Conservation (phyloP, 1,140 invertebrate genomes). For the Saxidomus purpurata region DNA sequence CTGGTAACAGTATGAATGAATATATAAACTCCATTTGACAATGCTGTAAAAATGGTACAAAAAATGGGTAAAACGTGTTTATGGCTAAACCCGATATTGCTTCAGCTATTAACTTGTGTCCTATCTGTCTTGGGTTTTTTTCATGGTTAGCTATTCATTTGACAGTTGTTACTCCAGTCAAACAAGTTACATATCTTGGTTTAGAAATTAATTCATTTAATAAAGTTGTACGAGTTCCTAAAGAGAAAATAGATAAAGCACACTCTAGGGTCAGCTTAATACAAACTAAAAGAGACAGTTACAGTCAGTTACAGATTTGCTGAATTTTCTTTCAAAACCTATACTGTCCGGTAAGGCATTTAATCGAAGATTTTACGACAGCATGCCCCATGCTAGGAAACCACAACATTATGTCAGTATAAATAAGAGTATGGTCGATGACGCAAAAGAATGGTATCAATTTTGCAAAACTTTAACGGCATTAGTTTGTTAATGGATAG, state of each 20-base stretch:
- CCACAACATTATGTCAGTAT: constrained; percentile 38
- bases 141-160: not conserved
- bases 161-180: not conserved
- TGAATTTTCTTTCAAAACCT: not conserved
- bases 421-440: not conserved
- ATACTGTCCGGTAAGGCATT: not conserved
- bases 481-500: not conserved
- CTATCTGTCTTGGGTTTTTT: not conserved
- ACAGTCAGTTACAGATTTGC: not conserved
- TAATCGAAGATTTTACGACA: constrained; percentile 42
- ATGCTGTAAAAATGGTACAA: constrained; percentile 42
- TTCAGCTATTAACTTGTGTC: constrained; percentile 53
- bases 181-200: not conserved
- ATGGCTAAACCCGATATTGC: constrained; percentile 58
- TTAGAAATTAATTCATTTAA: not conserved
- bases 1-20: constrained; percentile 8
- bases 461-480: constrained; percentile 56
- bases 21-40: constrained; percentile 50
- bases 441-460: not conserved
- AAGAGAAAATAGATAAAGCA: not conserved
- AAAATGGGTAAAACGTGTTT: not conserved
- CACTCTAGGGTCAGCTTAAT: not conserved
- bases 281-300: not conserved
- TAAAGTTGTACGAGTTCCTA: not conserved
- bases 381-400: not conserved